phyloP scores from a whole-genome alignment of 2,113 vertebrate species.

The Tachycineta bicolor region DNA sequence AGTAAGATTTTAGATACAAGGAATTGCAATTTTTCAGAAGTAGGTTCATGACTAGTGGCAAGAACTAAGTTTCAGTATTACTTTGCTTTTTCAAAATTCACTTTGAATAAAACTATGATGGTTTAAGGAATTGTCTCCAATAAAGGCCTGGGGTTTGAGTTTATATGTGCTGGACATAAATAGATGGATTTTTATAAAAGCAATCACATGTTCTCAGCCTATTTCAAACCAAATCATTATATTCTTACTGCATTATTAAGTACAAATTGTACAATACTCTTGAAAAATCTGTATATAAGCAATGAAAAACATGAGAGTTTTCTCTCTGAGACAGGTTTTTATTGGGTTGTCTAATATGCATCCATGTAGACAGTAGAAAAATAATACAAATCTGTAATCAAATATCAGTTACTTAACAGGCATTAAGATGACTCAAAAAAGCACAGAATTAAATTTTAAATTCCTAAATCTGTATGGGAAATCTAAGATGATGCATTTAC shows the following conservation, averaged over 20 bases:
- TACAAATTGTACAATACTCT: background rate
- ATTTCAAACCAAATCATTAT: background rate
- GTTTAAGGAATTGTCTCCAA: background rate
- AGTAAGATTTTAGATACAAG: background rate
- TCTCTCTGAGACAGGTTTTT: background rate
- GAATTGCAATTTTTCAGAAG: background rate
- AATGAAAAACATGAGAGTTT: background rate
- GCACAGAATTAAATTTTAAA: background rate
- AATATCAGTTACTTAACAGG: background rate
- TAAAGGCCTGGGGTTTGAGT: background rate
- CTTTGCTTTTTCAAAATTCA: background rate
- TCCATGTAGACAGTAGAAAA: background rate
- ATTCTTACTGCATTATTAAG: background rate
- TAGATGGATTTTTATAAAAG: background rate
- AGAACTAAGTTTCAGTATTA: background rate
- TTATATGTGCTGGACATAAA: background rate
- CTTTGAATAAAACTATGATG: background rate
- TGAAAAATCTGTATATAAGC: background rate
- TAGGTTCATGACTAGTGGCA: background rate
- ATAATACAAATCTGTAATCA: background rate
- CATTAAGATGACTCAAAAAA: background rate
- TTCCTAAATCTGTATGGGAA: background rate
- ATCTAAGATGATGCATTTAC: background rate
- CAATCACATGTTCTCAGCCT: background rate
- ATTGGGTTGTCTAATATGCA: background rate